Evolutionary conservation across 2,888 invertebrate species (phyloP), one percentile per base, ranked within the genome.

Genomic region (Hirtodrosophila confusa): DNA sequence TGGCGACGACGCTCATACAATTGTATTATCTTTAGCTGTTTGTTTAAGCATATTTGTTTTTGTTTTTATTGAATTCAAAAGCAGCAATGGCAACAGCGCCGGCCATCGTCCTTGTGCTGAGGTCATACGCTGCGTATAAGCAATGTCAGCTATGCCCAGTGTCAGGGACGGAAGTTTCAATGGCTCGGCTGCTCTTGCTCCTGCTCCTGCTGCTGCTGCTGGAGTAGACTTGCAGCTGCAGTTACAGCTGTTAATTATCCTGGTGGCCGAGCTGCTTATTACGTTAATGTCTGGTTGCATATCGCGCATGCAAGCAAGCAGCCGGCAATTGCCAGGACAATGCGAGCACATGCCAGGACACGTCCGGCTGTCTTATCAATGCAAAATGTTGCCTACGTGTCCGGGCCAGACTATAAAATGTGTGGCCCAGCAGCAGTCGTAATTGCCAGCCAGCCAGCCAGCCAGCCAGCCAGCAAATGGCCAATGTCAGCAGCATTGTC

Each of bases 261-360:
- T 54, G 60, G 29, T 48, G 54, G 56, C 43, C 29, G 50, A 50
- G 48, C 60, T 82, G 73, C 87, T 82, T 82, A 87, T 87, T 87
- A 85, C 82, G 63, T 80, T 87, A 82, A 82, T 82, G 76, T 62
- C 56, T 63, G 82, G 82, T 67, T 82, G 66, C 69, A 65, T 62
- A 64, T 85, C 78, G 75, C 63, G 57, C 56, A 47, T 57, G 74
- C 53, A 55, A 27, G 48, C 62, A 48, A 72, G 71, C 76, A 75
- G 69, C 48, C 65, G 57, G 80, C 69, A 86, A 82, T 82, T 79
- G 80, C 73, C 80, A 50, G 56, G 61, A 78, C 67, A 76, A 67
- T 71, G 75, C 49, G 54, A 53, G 40, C 33, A 56, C 57, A 60
- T 48, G 69, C 40, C 70, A 39, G 71, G 47, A 53, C 78, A 77